phyloP scores from a whole-genome alignment of 2,888 invertebrate species.

The Drosophila birchii region DNA sequence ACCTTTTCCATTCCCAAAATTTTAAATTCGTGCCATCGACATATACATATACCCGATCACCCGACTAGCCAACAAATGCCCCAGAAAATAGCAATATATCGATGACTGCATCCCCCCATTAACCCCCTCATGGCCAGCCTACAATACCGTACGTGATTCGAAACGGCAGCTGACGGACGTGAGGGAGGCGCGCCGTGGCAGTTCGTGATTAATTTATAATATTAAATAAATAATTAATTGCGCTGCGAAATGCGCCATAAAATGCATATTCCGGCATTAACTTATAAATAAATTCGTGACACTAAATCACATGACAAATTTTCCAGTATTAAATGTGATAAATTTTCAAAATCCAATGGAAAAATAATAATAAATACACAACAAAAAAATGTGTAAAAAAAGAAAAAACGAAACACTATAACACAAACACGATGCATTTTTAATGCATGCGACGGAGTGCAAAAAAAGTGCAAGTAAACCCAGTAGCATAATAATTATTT shows the following conservation, averaged over 20 bases:
- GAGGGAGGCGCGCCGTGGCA: conserved; percentile 5
- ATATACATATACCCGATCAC: not conserved
- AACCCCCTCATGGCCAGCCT: conserved; percentile 22
- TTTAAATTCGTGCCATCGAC: not conserved
- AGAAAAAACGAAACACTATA: not conserved
- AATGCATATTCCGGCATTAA: conserved; percentile 47
- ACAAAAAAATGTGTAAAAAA: not conserved
- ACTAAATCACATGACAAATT: conserved; percentile 73
- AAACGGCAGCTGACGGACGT: conserved; percentile 1
- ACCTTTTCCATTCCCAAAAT: not conserved
- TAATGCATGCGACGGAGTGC: conserved; percentile 1
- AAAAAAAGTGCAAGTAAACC: conserved; percentile 11
- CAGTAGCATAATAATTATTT: conserved; percentile 44
- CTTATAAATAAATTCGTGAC: conserved; percentile 53
- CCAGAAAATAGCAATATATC: conserved; percentile 13
- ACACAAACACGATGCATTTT: conserved; percentile 21
- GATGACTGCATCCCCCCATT: conserved; percentile 25
- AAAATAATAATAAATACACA: not conserved
- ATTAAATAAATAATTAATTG: conserved; percentile 45
- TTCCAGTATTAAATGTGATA: conserved; percentile 54
- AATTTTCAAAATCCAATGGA: conserved; percentile 44
- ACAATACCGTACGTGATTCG: conserved; percentile 36
- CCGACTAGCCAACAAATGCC: conserved; percentile 5
- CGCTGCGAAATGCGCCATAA: conserved; percentile 42
- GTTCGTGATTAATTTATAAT: conserved; percentile 42